phyloP scores from a whole-genome alignment of 2,888 invertebrate species.

The Heliconius ethilla region DNA sequence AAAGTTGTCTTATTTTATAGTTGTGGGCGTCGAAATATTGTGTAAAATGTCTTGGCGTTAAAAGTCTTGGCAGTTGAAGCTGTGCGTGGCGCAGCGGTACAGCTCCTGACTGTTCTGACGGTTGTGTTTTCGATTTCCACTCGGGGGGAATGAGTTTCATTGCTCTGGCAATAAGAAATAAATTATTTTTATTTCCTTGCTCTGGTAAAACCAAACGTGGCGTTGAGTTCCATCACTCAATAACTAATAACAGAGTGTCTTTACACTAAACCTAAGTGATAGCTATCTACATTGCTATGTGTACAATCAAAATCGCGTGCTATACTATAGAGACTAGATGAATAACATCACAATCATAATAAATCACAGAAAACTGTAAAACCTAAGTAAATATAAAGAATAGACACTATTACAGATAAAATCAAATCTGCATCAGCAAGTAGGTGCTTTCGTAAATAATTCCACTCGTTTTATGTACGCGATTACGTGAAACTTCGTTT shows the following conservation, averaged over 20 bases:
- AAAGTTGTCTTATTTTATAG: slow-evolving; percentile 1
- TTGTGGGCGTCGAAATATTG: not conserved
- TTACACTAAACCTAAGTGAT: too few relatives aligned
- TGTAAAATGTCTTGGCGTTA: not conserved
- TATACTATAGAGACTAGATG: not conserved
- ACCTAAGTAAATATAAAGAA: not conserved
- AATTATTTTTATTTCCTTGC: too few relatives aligned
- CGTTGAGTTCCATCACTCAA: too few relatives aligned
- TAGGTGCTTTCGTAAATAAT: slow-evolving; percentile 34
- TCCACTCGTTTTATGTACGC: slow-evolving; percentile 33
- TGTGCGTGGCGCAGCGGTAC: too few relatives aligned
- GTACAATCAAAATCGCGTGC: not conserved
- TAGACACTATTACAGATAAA: slow-evolving; percentile 3
- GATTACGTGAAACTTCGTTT: slow-evolving; percentile 30
- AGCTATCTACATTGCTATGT: not conserved
- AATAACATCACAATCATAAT: not conserved
- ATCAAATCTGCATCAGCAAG: slow-evolving; percentile 24
- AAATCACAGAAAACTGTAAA: not conserved
- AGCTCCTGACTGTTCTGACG: not conserved
- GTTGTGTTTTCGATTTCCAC: not conserved
- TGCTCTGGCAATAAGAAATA: not conserved
- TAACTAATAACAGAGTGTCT: too few relatives aligned
- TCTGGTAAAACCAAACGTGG: too few relatives aligned
- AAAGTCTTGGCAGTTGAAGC: not conserved
- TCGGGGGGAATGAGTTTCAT: not conserved